These are phyloP conservation scores for Styela clava DNA, from an alignment of 23 tunicate genomes.

Conservation along the genomic window DNA sequence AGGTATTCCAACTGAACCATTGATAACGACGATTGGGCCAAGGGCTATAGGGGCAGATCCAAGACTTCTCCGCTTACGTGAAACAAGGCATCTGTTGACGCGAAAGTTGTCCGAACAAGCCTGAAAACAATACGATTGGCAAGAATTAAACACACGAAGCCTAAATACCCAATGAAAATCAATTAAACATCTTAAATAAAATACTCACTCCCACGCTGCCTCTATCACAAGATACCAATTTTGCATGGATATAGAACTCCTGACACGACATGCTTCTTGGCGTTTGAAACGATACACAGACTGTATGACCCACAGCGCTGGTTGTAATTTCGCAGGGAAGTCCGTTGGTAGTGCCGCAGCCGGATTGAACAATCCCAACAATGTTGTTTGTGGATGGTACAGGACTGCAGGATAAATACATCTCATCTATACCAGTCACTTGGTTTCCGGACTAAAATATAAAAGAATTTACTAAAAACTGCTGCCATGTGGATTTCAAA, in stretches of 20 bases:
- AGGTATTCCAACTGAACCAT: not conserved
- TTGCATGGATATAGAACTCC: constrained; percentile 25
- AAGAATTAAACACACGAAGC: not conserved
- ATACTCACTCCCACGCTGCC: not conserved
- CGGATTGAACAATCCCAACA: constrained; percentile 12
- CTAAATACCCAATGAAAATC: too few relatives aligned
- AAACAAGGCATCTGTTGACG: not conserved
- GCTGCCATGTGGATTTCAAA: too few relatives aligned
- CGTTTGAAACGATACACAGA: constrained; percentile 23
- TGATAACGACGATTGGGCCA: not conserved
- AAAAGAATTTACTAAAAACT: too few relatives aligned
- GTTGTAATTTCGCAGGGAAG: constrained; percentile 2
- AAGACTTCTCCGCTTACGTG: not conserved
- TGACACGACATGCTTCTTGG: constrained; percentile 2
- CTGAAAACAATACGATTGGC: not conserved
- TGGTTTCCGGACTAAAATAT: constrained; percentile 6
- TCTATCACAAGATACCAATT: constrained; percentile 10
- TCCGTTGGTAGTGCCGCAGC: constrained; percentile 11
- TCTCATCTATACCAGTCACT: not conserved
- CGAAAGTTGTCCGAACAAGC: not conserved
- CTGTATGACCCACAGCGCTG: not conserved
- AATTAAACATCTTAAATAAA: too few relatives aligned
- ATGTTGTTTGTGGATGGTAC: not conserved
- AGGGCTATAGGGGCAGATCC: not conserved
- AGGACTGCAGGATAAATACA: constrained; percentile 17